A percentile compares a stretch with the other conserved stretches of the same genome.
phyloP scores from a whole-genome alignment of 2,888 invertebrate genomes.

The Schizaphis graminum region DNA sequence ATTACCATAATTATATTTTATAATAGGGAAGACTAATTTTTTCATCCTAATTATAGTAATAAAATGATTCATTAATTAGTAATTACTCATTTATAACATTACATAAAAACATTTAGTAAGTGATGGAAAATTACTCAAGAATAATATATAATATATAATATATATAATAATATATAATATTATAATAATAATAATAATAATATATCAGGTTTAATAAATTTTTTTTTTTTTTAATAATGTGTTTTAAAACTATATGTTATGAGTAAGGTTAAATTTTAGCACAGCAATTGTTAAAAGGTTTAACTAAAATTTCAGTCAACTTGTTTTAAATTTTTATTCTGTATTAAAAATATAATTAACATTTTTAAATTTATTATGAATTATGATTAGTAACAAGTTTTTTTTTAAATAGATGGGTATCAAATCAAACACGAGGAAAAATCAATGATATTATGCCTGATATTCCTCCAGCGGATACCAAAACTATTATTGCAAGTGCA shows the following conservation, averaged over 20 bases:
- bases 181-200: too few species aligned
- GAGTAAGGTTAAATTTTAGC: neutral
- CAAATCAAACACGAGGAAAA: conserved; percentile 76
- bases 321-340: neutral
- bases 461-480: conserved; percentile 74
- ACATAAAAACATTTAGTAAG: neutral
- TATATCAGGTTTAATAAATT: neutral
- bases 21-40: neutral
- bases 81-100: neutral
- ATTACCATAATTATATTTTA: neutral
- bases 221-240: neutral
- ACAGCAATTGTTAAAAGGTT: neutral
- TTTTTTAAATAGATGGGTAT: conserved; percentile 74
- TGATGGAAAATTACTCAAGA: neutral
- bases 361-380: neutral
- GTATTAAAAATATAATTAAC: neutral
- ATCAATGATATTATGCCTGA: conserved; percentile 76
- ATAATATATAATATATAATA: too few species aligned
- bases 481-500: conserved; percentile 78
- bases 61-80: neutral
- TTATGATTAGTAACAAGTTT: neutral
- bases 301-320: neutral
- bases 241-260: neutral
- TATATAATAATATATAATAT: too few species aligned
- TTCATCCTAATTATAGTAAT: neutral